These are phyloP conservation scores for Dorcus hopei DNA, from an alignment of 2,888 invertebrate genomes.

Conservation along the genomic window DNA sequence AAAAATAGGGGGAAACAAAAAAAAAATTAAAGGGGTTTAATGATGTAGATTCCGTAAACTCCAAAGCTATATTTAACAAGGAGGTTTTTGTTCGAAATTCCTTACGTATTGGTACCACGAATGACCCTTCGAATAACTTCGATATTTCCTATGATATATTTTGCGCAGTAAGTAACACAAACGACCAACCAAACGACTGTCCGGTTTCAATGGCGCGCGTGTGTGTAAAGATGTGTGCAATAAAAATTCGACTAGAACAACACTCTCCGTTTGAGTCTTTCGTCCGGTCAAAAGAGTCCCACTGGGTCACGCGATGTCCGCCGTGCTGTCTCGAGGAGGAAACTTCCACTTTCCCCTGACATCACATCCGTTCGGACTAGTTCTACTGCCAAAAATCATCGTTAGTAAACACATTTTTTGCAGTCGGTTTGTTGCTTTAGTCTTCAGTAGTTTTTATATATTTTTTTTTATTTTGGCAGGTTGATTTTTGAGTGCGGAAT, in stretches of 20 bases:
- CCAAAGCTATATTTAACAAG: too few relatives aligned
- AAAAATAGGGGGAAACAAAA: too few relatives aligned
- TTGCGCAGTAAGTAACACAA: too few relatives aligned
- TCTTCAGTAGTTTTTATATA: not conserved
- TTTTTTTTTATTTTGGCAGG: slow-evolving; percentile 4
- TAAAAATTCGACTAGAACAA: not conserved
- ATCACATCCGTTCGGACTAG: slow-evolving; percentile 40
- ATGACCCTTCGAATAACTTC: slow-evolving; percentile 10
- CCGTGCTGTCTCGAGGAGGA: slow-evolving; percentile 44
- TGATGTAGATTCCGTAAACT: too few relatives aligned
- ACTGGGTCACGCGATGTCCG: slow-evolving; percentile 36
- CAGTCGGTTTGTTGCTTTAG: not conserved
- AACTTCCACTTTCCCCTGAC: slow-evolving; percentile 46
- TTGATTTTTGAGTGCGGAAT: not conserved
- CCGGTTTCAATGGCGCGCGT: too few relatives aligned
- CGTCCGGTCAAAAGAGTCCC: slow-evolving; percentile 20
- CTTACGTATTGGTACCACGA: too few relatives aligned
- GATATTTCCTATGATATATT: slow-evolving; percentile 8
- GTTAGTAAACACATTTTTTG: slow-evolving; percentile 1
- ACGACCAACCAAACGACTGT: too few relatives aligned
- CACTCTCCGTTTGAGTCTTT: slow-evolving; percentile 3
- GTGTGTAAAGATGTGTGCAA: not conserved
- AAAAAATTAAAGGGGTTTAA: too few relatives aligned
- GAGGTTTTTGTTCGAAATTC: too few relatives aligned
- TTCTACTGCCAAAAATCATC: slow-evolving; percentile 36